Evolutionary conservation across 2,888 invertebrate species (phyloP).

Genomic region (Amphipyra tragopoginis): DNA sequence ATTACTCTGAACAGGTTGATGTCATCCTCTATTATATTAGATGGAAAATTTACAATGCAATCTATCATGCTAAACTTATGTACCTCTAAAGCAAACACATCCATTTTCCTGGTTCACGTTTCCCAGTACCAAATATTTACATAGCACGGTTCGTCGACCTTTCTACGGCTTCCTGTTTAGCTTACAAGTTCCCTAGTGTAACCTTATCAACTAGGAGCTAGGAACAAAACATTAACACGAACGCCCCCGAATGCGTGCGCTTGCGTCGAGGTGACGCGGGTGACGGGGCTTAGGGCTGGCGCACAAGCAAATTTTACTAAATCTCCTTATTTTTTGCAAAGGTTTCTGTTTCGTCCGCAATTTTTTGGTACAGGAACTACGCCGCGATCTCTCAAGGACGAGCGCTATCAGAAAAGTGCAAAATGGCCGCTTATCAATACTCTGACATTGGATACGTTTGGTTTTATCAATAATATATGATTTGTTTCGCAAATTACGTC

Average conservation of each 20-base stretch:
- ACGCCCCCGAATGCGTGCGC: slow-evolving; percentile 52
- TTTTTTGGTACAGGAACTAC: background rate
- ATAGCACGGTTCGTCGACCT: slow-evolving; percentile 28
- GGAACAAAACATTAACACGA: slow-evolving; percentile 47
- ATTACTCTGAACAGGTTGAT: no score
- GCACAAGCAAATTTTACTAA: background rate
- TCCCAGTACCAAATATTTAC: slow-evolving; percentile 43
- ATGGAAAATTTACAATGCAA: slow-evolving; percentile 39
- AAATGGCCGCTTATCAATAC: slow-evolving; percentile 54
- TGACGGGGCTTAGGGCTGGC: slow-evolving; percentile 45
- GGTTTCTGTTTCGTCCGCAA: no score
- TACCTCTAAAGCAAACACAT: slow-evolving; percentile 7
- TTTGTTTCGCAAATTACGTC: slow-evolving; percentile 53
- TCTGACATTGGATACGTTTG: slow-evolving; percentile 49
- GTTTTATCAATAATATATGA: slow-evolving; percentile 47
- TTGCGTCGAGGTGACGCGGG: slow-evolving; percentile 31
- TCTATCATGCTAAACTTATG: slow-evolving; percentile 9
- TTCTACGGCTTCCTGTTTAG: slow-evolving; percentile 41
- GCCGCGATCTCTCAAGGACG: slow-evolving; percentile 17
- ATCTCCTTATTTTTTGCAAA: no score
- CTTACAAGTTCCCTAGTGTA: slow-evolving; percentile 29
- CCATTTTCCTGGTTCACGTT: slow-evolving; percentile 9
- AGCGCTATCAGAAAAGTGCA: slow-evolving; percentile 33
- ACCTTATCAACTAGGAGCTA: slow-evolving; percentile 41
- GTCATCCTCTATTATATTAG: slow-evolving; percentile 3